Conservation (phyloP, 2,797 vertebrate genomes). For the Echiichthys vipera region DNA sequence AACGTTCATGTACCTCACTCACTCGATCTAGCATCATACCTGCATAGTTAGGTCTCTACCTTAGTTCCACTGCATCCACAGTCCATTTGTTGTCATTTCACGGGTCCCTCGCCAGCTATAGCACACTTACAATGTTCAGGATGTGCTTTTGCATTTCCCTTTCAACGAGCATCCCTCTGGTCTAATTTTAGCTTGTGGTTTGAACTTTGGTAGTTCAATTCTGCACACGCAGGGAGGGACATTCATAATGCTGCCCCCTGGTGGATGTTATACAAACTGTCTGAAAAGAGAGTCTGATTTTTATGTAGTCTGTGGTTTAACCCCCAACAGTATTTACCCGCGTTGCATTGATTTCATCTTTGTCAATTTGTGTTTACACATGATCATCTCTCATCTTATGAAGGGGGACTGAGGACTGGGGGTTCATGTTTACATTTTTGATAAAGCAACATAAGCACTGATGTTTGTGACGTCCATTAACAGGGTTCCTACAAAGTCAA, state of each 20-base stretch:
- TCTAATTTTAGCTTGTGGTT: neutral
- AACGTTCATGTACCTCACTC: neutral
- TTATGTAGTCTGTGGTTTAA: too few species aligned
- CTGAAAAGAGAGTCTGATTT: neutral
- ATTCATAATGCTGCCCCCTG: constrained; percentile 23
- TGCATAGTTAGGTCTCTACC: neutral
- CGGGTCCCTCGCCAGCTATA: neutral
- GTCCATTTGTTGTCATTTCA: neutral
- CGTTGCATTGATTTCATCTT: neutral
- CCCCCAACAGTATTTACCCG: too few species aligned
- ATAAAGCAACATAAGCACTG: neutral
- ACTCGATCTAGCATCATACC: neutral
- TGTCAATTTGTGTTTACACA: neutral
- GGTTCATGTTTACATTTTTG: neutral
- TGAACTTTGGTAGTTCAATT: neutral
- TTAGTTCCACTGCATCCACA: neutral
- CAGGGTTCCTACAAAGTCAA: too few species aligned
- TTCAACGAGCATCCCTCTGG: neutral
- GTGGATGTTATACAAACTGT: neutral
- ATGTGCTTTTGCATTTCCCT: neutral
- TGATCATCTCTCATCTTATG: neutral
- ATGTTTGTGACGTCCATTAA: too few species aligned
- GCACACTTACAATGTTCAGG: neutral
- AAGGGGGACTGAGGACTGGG: too few species aligned
- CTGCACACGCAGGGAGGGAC: neutral